Percentiles rank a stretch among this genome's conserved stretches.
Evolutionary conservation across 2,797 vertebrate species (phyloP).

Genomic region (Gymnothorax javanicus): DNA sequence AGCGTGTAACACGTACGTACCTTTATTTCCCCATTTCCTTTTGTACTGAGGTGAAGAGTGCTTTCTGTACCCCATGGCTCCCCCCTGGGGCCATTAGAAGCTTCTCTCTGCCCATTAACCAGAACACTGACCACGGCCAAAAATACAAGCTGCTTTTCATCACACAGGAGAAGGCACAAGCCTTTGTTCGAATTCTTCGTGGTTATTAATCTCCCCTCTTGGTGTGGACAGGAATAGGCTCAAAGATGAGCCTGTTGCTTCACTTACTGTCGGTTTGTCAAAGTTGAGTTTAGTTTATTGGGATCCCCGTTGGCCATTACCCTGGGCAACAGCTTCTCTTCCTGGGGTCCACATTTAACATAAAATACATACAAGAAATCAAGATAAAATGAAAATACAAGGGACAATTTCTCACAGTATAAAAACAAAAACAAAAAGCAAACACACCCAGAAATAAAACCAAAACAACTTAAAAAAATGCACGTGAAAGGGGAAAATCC

Average conservation of each 20-base stretch:
- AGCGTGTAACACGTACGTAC: conserved; percentile 94
- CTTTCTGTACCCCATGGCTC: neutral
- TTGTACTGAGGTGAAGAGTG: neutral
- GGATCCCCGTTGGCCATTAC: too few species aligned
- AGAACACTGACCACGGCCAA: neutral
- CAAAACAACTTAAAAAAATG: neutral
- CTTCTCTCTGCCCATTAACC: neutral
- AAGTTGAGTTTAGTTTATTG: too few species aligned
- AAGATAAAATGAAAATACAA: too few species aligned
- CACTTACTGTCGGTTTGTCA: neutral
- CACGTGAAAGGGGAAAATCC: neutral
- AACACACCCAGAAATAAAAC: too few species aligned
- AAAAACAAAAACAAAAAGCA: too few species aligned
- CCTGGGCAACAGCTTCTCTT: too few species aligned
- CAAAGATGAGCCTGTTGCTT: neutral
- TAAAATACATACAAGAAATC: too few species aligned
- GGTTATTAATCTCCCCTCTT: neutral
- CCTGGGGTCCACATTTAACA: too few species aligned
- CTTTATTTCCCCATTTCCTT: neutral
- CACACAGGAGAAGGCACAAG: neutral
- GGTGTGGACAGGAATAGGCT: neutral
- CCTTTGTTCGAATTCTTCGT: neutral
- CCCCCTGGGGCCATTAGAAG: neutral
- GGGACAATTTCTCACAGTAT: too few species aligned
- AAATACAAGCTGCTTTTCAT: neutral